Conservation (phyloP, 2,888 invertebrate species). For the Leucophora obtusa region DNA sequence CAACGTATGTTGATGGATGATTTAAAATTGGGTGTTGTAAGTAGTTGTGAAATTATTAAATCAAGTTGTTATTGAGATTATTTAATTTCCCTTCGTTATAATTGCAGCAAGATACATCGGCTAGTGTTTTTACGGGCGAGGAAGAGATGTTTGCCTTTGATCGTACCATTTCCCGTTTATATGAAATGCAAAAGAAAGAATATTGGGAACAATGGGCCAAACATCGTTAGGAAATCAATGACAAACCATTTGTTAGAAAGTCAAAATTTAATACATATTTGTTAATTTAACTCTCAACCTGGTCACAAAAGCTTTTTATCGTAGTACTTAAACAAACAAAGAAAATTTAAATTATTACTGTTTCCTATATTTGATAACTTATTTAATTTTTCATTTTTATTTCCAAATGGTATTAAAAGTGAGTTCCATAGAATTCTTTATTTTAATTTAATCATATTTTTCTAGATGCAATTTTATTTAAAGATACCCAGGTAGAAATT, state of each 20-base stretch:
- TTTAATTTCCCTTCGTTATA: slow-evolving; percentile 17
- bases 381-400: not conserved
- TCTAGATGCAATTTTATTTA: not conserved
- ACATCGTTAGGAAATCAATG: slow-evolving; percentile 70
- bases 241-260: not conserved
- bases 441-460: not conserved
- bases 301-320: not conserved
- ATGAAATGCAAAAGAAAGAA: slow-evolving; percentile 96
- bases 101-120: slow-evolving; percentile 85
- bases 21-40: slow-evolving; percentile 82
- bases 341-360: not conserved
- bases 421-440: not conserved
- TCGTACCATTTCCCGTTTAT: slow-evolving; percentile 93
- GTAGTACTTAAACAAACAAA: not conserved
- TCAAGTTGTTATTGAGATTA: not conserved
- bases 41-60: not conserved
- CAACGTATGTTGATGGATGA: slow-evolving; percentile 97
- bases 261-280: not conserved
- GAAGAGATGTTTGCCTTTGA: slow-evolving; percentile 99
- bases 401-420: not conserved
- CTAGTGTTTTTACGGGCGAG: slow-evolving; percentile 97
- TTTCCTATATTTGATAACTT: not conserved
- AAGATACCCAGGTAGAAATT: no score
- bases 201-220: slow-evolving; percentile 94
- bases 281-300: not conserved